phyloP scores from a whole-genome alignment of 1,140 invertebrate genomes.

The Zaprionus tsacasi region DNA sequence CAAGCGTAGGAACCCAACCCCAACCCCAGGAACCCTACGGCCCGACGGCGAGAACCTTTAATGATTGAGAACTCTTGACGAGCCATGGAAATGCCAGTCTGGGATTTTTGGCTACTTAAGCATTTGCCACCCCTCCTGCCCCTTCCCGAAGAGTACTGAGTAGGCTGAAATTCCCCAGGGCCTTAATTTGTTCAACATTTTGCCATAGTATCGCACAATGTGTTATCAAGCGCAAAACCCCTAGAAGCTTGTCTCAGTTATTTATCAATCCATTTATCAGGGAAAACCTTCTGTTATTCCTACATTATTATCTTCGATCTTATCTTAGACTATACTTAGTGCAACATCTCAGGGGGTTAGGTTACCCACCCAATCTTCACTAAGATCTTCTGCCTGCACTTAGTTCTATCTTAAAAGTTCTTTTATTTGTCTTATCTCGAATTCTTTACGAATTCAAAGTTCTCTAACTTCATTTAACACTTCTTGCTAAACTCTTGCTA shows the following conservation, averaged over 20 bases:
- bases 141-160: neutral
- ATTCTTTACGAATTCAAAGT: neutral
- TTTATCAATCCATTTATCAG: neutral
- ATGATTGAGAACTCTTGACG: constrained; percentile 22
- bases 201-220: neutral
- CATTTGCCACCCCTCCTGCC: neutral
- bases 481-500: too few species aligned
- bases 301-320: too few species aligned
- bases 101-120: neutral
- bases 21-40: too few species aligned
- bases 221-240: neutral
- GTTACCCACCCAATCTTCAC: neutral
- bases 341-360: too few species aligned
- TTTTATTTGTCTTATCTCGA: neutral
- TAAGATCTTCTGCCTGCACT: neutral
- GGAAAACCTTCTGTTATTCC: too few species aligned
- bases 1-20: neutral
- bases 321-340: neutral
- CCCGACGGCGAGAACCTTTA: neutral
- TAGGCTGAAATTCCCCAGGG: constrained; percentile 1
- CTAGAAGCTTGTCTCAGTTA: neutral
- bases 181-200: constrained; percentile 1
- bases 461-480: neutral
- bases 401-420: neutral
- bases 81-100: constrained; percentile 9